These are phyloP conservation scores for Centruroides sculpturatus DNA, from an alignment of 1,140 invertebrate species.

Conservation along the genomic window DNA sequence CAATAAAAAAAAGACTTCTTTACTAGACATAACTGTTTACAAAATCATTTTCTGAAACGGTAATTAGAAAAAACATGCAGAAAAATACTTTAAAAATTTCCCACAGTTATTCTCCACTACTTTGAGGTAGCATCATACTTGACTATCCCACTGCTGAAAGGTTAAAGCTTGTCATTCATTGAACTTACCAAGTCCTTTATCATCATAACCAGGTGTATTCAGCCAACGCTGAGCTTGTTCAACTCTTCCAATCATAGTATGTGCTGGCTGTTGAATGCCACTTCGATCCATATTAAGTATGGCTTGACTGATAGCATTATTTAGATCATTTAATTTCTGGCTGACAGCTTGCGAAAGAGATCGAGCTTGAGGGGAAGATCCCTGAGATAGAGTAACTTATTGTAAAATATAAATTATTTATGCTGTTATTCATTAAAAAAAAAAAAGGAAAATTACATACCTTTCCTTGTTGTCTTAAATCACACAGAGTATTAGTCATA, in stretches of 20 bases:
- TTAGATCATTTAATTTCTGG: conserved; percentile 69
- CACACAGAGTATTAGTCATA: conserved; percentile 77
- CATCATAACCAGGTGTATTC: conserved; percentile 74
- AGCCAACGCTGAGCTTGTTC: conserved; percentile 89
- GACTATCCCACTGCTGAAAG: no score
- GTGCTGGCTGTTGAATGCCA: conserved; percentile 72
- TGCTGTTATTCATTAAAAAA: background rate
- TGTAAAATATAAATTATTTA: no score
- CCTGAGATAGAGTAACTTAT: conserved; percentile 26
- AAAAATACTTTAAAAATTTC: no score
- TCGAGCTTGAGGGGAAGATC: conserved; percentile 50
- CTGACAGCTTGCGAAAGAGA: conserved; percentile 71
- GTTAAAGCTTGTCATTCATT: background rate
- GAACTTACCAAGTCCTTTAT: conserved; percentile 58
- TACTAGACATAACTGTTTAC: no score
- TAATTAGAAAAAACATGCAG: no score
- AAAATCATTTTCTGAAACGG: no score
- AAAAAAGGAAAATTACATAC: conserved; percentile 31
- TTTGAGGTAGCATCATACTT: no score
- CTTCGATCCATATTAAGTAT: conserved; percentile 66
- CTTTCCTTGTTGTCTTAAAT: conserved; percentile 72
- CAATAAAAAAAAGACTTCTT: no score
- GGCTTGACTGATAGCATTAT: conserved; percentile 59
- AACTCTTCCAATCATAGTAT: conserved; percentile 62
- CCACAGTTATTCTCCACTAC: no score